Evolutionary conservation across 1,140 invertebrate genomes (phyloP).

Genomic region (Pissodes strobi): DNA sequence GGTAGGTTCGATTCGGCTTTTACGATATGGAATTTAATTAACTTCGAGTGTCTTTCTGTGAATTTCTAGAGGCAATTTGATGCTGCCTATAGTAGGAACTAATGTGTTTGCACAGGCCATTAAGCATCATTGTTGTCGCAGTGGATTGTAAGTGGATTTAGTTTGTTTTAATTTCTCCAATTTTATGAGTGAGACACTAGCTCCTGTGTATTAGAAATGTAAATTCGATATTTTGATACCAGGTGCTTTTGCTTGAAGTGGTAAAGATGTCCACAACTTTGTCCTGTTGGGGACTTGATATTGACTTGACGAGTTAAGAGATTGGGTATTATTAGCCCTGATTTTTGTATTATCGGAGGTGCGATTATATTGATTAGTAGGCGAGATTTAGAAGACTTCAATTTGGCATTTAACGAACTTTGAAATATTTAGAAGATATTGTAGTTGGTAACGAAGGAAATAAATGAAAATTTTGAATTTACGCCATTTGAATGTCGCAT

Average conservation of each 20-base stretch:
- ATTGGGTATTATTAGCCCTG: background rate
- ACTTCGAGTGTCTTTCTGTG: slow-evolving; percentile 6
- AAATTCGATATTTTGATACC: slow-evolving; percentile 14
- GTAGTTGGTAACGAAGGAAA: too few species aligned
- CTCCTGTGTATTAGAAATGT: slow-evolving; percentile 33
- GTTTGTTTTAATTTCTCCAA: slow-evolving; percentile 15
- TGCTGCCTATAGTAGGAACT: slow-evolving; percentile 10
- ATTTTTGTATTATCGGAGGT: background rate
- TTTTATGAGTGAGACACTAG: slow-evolving; percentile 31
- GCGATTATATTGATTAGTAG: too few species aligned
- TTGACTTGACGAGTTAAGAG: too few species aligned
- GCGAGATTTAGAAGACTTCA: background rate
- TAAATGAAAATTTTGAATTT: too few species aligned
- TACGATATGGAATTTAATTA: slow-evolving; percentile 36
- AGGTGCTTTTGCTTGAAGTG: background rate
- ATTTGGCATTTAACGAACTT: background rate
- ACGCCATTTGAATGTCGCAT: slow-evolving; percentile 11
- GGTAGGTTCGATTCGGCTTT: slow-evolving; percentile 18
- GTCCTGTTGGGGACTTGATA: background rate
- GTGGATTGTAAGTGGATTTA: slow-evolving; percentile 5
- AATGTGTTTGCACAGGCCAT: slow-evolving; percentile 11
- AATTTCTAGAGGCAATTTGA: background rate
- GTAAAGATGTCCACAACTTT: slow-evolving; percentile 4
- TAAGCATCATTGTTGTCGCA: slow-evolving; percentile 6
- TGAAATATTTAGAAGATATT: too few species aligned